Evolutionary conservation across 2,888 invertebrate genomes (phyloP), one percentile per base, ranked within the genome.

Genomic region (Microctonus hyperodae): DNA sequence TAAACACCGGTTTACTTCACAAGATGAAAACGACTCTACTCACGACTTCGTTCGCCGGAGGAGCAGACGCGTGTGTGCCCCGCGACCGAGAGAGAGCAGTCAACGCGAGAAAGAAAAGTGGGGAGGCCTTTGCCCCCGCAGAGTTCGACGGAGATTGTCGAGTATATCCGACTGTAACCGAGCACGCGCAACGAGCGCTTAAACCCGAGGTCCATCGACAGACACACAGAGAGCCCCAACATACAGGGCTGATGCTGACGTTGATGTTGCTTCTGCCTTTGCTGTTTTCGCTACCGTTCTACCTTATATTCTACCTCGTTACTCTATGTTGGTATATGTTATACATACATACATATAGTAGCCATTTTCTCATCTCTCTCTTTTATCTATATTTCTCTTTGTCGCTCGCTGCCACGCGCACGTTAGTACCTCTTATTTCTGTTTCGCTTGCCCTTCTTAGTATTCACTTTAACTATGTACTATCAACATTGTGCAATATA

Each of bases 51-150:
- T 71, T 73, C 74, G 73, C 61, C 75, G 72, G 72, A 74, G 73
- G 73, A 70, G 55, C 71, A 71, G 72, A 73, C 76, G 74, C 76
- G 75, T 74, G 74, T 77, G 72, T 74, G 74, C 73, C 69, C 69
- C 73, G 70, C 71, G 56, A 65, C 70, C 71, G 71, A 70, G 70
- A 67, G 70, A 66, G 69, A 69, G 70, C 69, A 65, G 56, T 64
- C 35, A 67, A 51, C 40, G 70, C 59, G 62, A 55, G 68, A 61
- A 60, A 59, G 58, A n/a, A n/a, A n/a, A n/a, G n/a, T n/a, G 44
- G 33, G 60, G 53, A 44, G 37, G 79, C 77, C 79, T 78, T 76
- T 81, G 79, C 83, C 83, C 83, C 83, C 83, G 83, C 83, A 82
- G 80, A 81, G 83, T 80, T 83, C 81, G 75, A 73, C 83, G 82